Percentiles rank a stretch among this genome's conserved stretches.
phyloP scores from a whole-genome alignment of 1,140 invertebrate genomes.

The Aporrectodea caliginosa region DNA sequence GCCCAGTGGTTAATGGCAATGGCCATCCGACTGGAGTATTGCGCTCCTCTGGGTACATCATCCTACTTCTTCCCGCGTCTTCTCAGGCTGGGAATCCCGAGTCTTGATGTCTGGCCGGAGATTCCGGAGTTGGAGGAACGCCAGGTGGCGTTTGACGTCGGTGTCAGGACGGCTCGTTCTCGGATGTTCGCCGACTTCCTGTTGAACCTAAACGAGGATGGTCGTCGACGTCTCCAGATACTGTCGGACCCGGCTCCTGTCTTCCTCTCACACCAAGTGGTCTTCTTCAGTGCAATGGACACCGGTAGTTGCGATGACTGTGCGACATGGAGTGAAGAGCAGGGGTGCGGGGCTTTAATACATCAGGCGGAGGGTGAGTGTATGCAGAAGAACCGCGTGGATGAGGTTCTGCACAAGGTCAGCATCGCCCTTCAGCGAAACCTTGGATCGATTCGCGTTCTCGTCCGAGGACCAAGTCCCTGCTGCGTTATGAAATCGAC shows the following conservation, averaged over 20 bases:
- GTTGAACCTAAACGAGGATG: constrained; percentile 24
- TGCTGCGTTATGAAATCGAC: constrained; percentile 33
- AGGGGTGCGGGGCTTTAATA: background rate
- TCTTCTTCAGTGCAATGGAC: constrained; percentile 30
- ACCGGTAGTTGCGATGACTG: constrained; percentile 33
- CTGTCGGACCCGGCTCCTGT: constrained; percentile 27
- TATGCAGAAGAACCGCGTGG: background rate
- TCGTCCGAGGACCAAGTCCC: constrained; percentile 25
- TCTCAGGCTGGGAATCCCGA: constrained; percentile 21
- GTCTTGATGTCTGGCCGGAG: constrained; percentile 33
- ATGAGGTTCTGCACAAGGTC: constrained; percentile 33
- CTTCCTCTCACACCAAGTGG: constrained; percentile 33
- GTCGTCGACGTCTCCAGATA: constrained; percentile 24
- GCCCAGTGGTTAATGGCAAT: constrained; percentile 27
- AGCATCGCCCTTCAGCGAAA: constrained; percentile 25
- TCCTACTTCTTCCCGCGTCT: constrained; percentile 21
- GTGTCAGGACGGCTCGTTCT: constrained; percentile 12
- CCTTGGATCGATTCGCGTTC: constrained; percentile 19
- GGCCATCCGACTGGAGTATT: constrained; percentile 20
- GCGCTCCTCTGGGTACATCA: background rate
- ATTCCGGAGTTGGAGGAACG: constrained; percentile 31
- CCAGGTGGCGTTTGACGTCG: constrained; percentile 31
- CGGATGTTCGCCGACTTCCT: constrained; percentile 30
- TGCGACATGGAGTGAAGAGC: constrained; percentile 1
- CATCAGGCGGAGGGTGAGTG: background rate